Percentiles rank a stretch among this genome's conserved stretches.
Evolutionary conservation across 1,140 invertebrate species (phyloP).

Genomic region (Euwallacea similis): DNA sequence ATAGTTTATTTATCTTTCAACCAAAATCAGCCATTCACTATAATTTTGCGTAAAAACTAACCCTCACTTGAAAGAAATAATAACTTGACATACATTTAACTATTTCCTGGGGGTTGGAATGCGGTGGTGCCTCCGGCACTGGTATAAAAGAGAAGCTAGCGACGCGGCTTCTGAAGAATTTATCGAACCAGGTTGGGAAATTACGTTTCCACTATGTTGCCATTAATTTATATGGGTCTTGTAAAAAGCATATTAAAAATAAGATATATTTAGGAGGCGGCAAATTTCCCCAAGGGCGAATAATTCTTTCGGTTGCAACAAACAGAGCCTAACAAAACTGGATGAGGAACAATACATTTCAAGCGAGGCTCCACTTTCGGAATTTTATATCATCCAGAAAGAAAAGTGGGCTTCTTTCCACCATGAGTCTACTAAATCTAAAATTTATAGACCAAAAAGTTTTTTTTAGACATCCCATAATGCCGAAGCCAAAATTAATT

Average conservation of each 20-base stretch:
- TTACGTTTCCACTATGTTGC: conserved; percentile 38
- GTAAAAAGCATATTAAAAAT: conserved; percentile 41
- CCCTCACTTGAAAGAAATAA: no score
- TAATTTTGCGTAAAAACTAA: no score
- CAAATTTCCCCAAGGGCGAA: conserved; percentile 34
- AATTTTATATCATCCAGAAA: background rate
- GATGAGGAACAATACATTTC: conserved; percentile 13
- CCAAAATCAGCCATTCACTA: background rate
- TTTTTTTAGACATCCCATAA: conserved; percentile 10
- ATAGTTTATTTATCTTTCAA: background rate
- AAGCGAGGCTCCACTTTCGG: background rate
- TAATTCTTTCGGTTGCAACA: conserved; percentile 37
- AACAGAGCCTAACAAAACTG: conserved; percentile 34
- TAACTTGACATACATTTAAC: no score
- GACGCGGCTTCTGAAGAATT: conserved; percentile 41
- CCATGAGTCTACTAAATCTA: background rate
- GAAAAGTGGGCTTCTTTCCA: background rate
- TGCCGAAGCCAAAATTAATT: conserved; percentile 10
- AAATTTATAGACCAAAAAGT: conserved; percentile 21
- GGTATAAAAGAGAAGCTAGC: conserved; percentile 20
- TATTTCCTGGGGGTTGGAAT: background rate
- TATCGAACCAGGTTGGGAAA: conserved; percentile 40
- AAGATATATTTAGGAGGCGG: conserved; percentile 39
- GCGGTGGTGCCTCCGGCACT: background rate
- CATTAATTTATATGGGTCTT: conserved; percentile 39